These are phyloP conservation scores for Ophthalmolycus amberensis DNA, from an alignment of 2,113 vertebrate species.

Conservation along the genomic window DNA sequence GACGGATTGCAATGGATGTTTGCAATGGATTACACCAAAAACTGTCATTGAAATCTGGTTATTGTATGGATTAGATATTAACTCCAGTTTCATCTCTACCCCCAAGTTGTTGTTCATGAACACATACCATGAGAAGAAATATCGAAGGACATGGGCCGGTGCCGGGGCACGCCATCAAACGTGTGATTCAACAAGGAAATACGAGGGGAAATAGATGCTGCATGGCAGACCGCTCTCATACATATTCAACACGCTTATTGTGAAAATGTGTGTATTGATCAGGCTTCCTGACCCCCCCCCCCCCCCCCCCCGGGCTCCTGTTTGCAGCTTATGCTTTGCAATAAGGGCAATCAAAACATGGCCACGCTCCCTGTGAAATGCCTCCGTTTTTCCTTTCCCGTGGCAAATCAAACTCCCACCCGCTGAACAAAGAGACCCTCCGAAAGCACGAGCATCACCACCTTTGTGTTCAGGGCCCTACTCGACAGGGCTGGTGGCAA, in stretches of 20 bases:
- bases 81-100: background rate
- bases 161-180: conserved; percentile 37
- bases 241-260: conserved; percentile 64
- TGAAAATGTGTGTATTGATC: conserved; percentile 68
- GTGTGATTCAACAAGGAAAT: conserved; percentile 33
- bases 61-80: background rate
- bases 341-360: conserved; percentile 56
- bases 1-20: background rate
- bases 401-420: conserved; percentile 71
- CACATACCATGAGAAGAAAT: background rate
- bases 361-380: conserved; percentile 17
- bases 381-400: conserved; percentile 7
- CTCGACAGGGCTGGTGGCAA: conserved; percentile 61
- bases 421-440: conserved; percentile 54
- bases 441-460: conserved; percentile 33
- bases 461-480: conserved; percentile 47
- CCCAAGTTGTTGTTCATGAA: background rate
- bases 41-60: no score
- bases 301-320: conserved; percentile 3
- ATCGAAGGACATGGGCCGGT: background rate
- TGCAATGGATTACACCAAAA: background rate
- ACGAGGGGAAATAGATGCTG: conserved; percentile 27
- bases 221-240: conserved; percentile 33
- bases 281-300: conserved; percentile 54
- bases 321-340: conserved; percentile 50